These are phyloP conservation scores for Parnassius apollo DNA, from an alignment of 2,888 invertebrate species.

Conservation along the genomic window DNA sequence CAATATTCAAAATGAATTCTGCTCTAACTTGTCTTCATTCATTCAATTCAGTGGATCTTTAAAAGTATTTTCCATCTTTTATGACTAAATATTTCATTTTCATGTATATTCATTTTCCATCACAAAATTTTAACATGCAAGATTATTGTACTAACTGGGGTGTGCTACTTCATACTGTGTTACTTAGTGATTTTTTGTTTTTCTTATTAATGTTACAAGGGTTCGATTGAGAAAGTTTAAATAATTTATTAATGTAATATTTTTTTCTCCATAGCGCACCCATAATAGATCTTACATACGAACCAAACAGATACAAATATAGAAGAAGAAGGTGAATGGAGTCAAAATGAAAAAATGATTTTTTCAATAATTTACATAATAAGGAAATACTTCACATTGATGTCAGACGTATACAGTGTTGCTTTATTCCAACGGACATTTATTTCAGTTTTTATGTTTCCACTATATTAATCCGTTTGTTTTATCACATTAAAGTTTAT, in stretches of 20 bases:
- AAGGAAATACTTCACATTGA: conserved; percentile 40
- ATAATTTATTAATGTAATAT: conserved; percentile 37
- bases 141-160: conserved; percentile 50
- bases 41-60: no score
- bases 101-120: conserved; percentile 18
- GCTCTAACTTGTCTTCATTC: no score
- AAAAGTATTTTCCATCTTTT: no score
- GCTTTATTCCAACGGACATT: conserved; percentile 54
- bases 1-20: no score
- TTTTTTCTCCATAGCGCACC: conserved; percentile 75
- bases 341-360: conserved; percentile 32
- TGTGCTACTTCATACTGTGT: conserved; percentile 50
- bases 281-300: conserved; percentile 67
- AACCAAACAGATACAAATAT: conserved; percentile 74
- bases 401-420: conserved; percentile 57
- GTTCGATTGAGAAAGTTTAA: conserved; percentile 17
- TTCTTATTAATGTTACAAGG: conserved; percentile 3
- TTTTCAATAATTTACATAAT: conserved; percentile 23
- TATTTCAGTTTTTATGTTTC: conserved; percentile 61
- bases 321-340: conserved; percentile 58
- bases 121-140: conserved; percentile 8
- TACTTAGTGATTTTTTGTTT: not conserved
- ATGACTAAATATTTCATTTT: no score
- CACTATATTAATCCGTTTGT: conserved; percentile 54
- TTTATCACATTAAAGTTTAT: conserved; percentile 71